A percentile compares a stretch with the other conserved stretches of the same genome.
phyloP scores from a whole-genome alignment of 2,113 vertebrate genomes.

The Penelope pileata region DNA sequence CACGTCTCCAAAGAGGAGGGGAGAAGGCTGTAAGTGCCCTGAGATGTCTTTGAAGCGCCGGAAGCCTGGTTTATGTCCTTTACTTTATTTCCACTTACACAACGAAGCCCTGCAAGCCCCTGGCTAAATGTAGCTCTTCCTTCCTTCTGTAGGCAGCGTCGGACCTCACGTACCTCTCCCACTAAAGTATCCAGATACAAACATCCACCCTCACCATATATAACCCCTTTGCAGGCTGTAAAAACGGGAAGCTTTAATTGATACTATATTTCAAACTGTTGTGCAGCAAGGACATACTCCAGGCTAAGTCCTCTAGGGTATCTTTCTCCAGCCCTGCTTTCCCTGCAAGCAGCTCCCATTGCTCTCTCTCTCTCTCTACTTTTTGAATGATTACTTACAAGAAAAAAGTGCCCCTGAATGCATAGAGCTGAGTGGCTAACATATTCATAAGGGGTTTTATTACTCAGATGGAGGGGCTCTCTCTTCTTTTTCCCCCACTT shows the following conservation, averaged over 20 bases:
- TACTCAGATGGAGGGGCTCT: not conserved
- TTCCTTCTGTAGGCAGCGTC: not conserved
- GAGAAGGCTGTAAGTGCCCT: not conserved
- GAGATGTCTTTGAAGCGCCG: not conserved
- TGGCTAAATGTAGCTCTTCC: not conserved
- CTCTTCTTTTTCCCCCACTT: not conserved
- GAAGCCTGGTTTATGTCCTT: constrained; percentile 24
- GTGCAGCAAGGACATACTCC: constrained; percentile 51
- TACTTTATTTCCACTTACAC: constrained; percentile 21
- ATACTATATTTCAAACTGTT: constrained; percentile 68
- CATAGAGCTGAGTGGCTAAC: not conserved
- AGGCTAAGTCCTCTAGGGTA: constrained; percentile 10
- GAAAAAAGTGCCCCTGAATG: not conserved
- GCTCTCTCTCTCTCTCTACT: not conserved
- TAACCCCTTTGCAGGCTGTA: constrained; percentile 29
- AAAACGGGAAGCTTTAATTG: constrained; percentile 70
- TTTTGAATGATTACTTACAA: constrained; percentile 22
- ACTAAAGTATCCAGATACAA: constrained; percentile 2
- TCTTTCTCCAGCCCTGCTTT: constrained; percentile 11
- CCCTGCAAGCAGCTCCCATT: not conserved
- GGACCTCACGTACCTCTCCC: constrained; percentile 24
- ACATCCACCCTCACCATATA: constrained; percentile 27
- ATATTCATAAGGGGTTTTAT: not conserved
- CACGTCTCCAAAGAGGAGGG: accelerated
- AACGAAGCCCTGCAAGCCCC: not conserved